These are phyloP conservation scores for Emydocephalus ijimae DNA, from an alignment of 2,113 vertebrate species.

Conservation along the genomic window DNA sequence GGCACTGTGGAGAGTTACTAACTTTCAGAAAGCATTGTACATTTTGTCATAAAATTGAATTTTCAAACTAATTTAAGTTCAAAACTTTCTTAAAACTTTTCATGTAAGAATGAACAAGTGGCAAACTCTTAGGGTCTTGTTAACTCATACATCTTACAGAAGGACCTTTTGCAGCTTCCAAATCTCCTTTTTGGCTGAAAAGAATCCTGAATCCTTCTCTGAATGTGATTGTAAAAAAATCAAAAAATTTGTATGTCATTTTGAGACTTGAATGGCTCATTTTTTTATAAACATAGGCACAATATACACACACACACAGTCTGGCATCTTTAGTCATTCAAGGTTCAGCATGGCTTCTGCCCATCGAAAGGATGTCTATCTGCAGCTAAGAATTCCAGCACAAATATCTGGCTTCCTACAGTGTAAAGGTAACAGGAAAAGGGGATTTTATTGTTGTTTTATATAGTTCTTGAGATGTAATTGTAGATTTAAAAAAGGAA, in stretches of 20 bases:
- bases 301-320: not conserved
- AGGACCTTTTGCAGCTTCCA: not conserved
- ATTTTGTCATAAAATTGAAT: not conserved
- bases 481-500: not conserved
- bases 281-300: not conserved
- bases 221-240: not conserved
- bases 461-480: not conserved
- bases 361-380: not conserved
- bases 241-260: not conserved
- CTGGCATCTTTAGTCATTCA: not conserved
- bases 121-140: not conserved
- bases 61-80: not conserved
- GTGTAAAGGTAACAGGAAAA: not conserved
- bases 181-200: not conserved
- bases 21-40: conserved; percentile 3
- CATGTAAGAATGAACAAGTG: not conserved
- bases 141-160: not conserved
- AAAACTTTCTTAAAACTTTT: not conserved
- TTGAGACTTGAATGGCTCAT: not conserved
- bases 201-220: not conserved
- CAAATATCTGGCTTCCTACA: not conserved
- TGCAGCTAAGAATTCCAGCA: not conserved
- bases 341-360: not conserved
- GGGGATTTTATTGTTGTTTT: not conserved
- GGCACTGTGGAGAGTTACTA: fast-evolving